Conservation (phyloP, 2,797 vertebrate genomes). For the Melanotaenia nigrans region DNA sequence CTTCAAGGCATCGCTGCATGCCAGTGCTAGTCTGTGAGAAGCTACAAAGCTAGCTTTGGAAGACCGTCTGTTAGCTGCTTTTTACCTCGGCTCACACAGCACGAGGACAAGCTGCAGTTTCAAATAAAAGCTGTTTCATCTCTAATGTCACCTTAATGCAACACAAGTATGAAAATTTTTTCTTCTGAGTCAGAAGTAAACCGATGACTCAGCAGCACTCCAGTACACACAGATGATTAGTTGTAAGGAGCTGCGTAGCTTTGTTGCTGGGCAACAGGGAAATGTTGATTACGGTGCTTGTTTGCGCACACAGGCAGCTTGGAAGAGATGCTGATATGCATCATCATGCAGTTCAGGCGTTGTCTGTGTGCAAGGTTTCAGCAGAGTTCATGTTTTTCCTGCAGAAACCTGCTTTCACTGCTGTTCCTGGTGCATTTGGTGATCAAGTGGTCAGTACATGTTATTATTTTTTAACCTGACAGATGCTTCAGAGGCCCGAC, state of each 20-base stretch:
- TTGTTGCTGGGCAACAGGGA: conserved; percentile 18
- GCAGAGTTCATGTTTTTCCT: not conserved
- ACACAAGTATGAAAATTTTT: conserved; percentile 37
- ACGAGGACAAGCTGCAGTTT: not conserved
- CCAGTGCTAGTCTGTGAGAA: not conserved
- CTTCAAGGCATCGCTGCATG: not conserved
- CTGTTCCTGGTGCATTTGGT: too few relatives aligned
- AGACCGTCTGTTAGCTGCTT: not conserved
- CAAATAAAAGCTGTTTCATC: not conserved
- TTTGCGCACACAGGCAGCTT: not conserved
- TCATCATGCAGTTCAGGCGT: not conserved
- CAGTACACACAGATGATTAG: conserved; percentile 14
- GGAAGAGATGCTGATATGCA: too few relatives aligned
- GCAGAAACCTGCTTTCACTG: not conserved
- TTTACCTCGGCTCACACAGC: not conserved
- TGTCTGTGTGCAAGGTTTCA: too few relatives aligned
- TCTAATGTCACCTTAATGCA: conserved; percentile 32
- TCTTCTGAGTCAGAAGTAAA: conserved; percentile 43
- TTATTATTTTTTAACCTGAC: not conserved
- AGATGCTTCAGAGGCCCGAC: not conserved
- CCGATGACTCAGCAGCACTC: conserved; percentile 51
- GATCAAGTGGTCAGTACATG: not conserved
- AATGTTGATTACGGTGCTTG: not conserved
- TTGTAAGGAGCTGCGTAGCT: not conserved
- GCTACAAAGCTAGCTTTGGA: not conserved